phyloP scores from a whole-genome alignment of 2,113 vertebrate genomes.

The Aramus guarauna region DNA sequence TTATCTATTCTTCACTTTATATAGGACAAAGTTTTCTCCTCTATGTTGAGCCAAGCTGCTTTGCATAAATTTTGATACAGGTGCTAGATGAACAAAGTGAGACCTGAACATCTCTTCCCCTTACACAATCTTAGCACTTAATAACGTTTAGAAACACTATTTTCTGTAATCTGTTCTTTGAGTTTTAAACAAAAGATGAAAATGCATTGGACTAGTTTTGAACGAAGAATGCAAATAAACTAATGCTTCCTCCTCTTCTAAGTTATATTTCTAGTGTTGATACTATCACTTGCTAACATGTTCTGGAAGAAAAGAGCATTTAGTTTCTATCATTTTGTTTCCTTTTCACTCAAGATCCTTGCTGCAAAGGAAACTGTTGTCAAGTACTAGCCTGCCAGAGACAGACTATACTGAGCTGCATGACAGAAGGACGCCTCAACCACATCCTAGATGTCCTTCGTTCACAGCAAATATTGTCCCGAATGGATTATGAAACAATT shows the following conservation, averaged over 20 bases:
- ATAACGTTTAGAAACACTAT: background rate
- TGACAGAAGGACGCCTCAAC: slow-evolving; percentile 80
- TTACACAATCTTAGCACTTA: background rate
- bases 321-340: background rate
- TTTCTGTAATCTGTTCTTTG: background rate
- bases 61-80: background rate
- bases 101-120: background rate
- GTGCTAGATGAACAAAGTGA: background rate
- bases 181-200: background rate
- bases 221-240: background rate
- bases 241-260: background rate
- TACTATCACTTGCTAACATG: background rate
- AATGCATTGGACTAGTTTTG: background rate
- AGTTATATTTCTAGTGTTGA: background rate
- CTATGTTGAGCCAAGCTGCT: background rate
- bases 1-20: background rate
- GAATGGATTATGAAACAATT: slow-evolving; percentile 72
- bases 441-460: slow-evolving; percentile 70
- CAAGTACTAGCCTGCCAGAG: slow-evolving; percentile 60
- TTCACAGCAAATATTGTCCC: slow-evolving; percentile 48
- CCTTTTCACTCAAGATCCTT: background rate
- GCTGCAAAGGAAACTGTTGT: slow-evolving; percentile 15
- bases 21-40: background rate
- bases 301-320: background rate
- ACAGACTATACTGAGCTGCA: slow-evolving; percentile 63